phyloP scores from a whole-genome alignment of 2,888 invertebrate species.

The Megaustenia siamemsis region DNA sequence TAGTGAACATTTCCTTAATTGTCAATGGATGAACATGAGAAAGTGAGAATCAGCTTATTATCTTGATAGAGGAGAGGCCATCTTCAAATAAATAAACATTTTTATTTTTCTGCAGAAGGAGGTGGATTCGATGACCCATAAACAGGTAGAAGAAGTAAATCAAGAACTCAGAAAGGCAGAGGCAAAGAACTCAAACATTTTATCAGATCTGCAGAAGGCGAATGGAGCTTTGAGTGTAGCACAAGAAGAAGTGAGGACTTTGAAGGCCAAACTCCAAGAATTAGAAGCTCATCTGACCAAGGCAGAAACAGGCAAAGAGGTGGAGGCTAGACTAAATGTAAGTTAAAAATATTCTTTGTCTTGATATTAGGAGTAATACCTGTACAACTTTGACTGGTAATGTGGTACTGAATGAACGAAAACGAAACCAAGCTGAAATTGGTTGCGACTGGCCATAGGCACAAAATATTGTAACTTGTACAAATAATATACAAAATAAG shows the following conservation, averaged over 20 bases:
- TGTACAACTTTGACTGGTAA: too few species aligned
- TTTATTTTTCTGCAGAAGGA: slow-evolving; percentile 62
- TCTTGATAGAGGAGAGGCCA: too few species aligned
- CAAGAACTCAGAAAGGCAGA: slow-evolving; percentile 78
- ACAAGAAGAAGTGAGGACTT: slow-evolving; percentile 83
- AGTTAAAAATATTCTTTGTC: slow-evolving; percentile 62
- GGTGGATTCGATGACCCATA: slow-evolving; percentile 64
- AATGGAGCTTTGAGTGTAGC: slow-evolving; percentile 80
- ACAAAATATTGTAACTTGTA: too few species aligned
- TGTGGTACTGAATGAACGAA: too few species aligned
- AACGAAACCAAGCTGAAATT: too few species aligned
- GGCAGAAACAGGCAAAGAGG: slow-evolving; percentile 65
- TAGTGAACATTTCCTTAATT: too few species aligned
- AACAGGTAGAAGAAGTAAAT: slow-evolving; percentile 81
- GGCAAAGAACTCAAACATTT: slow-evolving; percentile 64
- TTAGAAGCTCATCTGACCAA: slow-evolving; percentile 69
- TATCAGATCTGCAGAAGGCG: slow-evolving; percentile 74
- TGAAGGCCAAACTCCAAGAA: slow-evolving; percentile 81
- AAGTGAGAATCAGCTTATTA: too few species aligned
- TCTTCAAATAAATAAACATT: too few species aligned
- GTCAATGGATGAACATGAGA: too few species aligned
- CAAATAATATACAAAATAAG: too few species aligned
- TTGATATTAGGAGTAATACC: too few species aligned
- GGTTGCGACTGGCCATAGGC: too few species aligned
- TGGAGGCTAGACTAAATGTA: slow-evolving; percentile 83